A percentile compares a stretch with the other conserved stretches of the same genome.
phyloP scores from a whole-genome alignment of 2,113 vertebrate genomes.

The Platichthys flesus region DNA sequence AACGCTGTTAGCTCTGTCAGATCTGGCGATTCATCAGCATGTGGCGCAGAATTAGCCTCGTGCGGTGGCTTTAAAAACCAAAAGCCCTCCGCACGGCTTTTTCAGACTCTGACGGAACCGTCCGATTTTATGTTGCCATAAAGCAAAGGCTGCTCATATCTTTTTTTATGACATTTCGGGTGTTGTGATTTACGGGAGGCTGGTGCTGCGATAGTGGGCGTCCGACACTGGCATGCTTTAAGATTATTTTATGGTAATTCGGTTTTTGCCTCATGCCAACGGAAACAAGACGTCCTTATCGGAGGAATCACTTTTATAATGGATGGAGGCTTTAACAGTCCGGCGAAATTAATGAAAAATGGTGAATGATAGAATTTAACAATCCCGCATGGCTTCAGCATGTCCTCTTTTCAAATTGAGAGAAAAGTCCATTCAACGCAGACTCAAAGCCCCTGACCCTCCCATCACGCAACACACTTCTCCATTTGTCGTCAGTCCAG shows the following conservation, averaged over 20 bases:
- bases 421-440: background rate
- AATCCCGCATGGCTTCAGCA: background rate
- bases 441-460: too few species aligned
- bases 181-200: slow-evolving; percentile 59
- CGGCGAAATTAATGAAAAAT: background rate
- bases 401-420: too few species aligned
- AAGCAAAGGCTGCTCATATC: slow-evolving; percentile 56
- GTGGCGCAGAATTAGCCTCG: too few species aligned
- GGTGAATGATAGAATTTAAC: slow-evolving; percentile 1
- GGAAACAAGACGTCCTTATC: slow-evolving; percentile 11
- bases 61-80: slow-evolving; percentile 14
- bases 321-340: background rate
- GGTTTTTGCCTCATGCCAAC: background rate
- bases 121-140: slow-evolving; percentile 56
- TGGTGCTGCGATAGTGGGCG: slow-evolving; percentile 18
- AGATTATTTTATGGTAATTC: slow-evolving; percentile 44
- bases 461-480: too few species aligned
- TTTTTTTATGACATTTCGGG: slow-evolving; percentile 54
- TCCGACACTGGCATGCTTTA: slow-evolving; percentile 8
- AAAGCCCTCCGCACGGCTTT: slow-evolving; percentile 37
- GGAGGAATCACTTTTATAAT: background rate
- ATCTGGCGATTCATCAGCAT: too few species aligned
- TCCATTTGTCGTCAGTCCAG: too few species aligned
- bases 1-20: too few species aligned
- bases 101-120: slow-evolving; percentile 39